Evolutionary conservation across 2,888 invertebrate species (phyloP), one percentile per base, ranked within the genome.

Genomic region (Aleiodes alternator): DNA sequence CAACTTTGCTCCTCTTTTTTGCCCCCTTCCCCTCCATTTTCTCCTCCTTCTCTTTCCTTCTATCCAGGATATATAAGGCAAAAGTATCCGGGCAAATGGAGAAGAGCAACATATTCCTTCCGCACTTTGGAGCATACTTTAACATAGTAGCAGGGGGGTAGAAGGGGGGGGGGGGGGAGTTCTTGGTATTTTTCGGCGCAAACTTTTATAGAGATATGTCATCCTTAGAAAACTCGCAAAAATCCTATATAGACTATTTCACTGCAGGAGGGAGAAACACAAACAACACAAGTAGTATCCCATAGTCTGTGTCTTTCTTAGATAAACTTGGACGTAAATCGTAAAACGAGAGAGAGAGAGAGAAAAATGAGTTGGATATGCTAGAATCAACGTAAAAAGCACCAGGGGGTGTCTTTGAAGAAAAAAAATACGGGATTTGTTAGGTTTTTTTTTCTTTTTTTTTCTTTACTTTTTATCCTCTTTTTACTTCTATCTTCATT

Each of bases 291-390:
- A 76, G 72, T 64, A 71, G 23, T 23, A 23, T 23, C 23, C 23
- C 73, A 73, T 7, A 77, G 64, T 75, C 59, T 72, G 71, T 75
- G 77, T 79, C 76, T 79, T 68, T 76, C 72, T 76, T 76, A 76
- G 72, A 76, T 76, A 76, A 76, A 76, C 68, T 72, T 72, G 68
- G 72, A 72, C 72, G 72, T 76, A 76, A 72, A 76, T 76, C 72
- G 72, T 29, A 51, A 69, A 72, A 76, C 14, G 61, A 68, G 61
- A 69, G 66, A 71, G 74, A 73, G 61, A 68, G 61, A 69, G 66
- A 71, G 74, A 73, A 73, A 76, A 78, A 78, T 71, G 72, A 70
- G 72, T 59, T 56, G 61, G n/a, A 38, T 61, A 38, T 38, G 61
- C 43, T 57, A 29, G 57, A 76, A 59, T 61, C 53, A 53, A 76